Base-by-base conservation (phyloP, 1,140 invertebrate species). In the Halictus rubicundus region DNA sequence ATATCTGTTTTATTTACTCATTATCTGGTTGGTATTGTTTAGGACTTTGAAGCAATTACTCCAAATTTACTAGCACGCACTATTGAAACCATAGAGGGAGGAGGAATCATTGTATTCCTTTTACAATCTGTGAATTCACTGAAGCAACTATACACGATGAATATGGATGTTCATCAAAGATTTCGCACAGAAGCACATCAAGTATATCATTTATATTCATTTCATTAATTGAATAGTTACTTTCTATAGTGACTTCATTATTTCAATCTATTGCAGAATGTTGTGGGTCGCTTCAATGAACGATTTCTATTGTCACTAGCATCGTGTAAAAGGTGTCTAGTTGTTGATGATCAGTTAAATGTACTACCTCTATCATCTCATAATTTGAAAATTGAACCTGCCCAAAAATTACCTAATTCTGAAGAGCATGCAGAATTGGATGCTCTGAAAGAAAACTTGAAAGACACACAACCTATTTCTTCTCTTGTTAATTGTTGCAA, bases 21-120 rank as follows among this genome's bases (percentile, higher is more conserved):
- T n/a, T 57, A n/a, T n/a, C 1, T 57, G 54, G 8, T n/a, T 57
- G 19, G 5, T 21, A 52, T 75, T 79, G 93, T 93, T 19, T 91
- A 98, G 96, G 99, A 99, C 94, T 99, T 99, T 94, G 99, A 99
- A 94, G 99, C 99, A 4, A 88, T 99, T 0, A 99, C 99, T n/a
- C 99, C 99, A 9, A 99, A 99, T 93, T 94, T 99, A 61, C 94
- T 99, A 88, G 99, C 99, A 0, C 94, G 99, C 82, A 99, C 99
- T 9, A 96, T 99, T 84, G 99, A 99, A 95, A 99, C 99, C 0
- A 98, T 99, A 1, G 98, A 99, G 95, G 99, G 99, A 72, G 99
- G 99, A 78, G 99, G 99, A 27, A 87, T 99, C 0, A 96, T 99
- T 77, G 95, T 99, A 52, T 94, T 99, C 73, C 92, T 99, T 12